phyloP scores from a whole-genome alignment of 2,888 invertebrate genomes.

The Schizaphis graminum region DNA sequence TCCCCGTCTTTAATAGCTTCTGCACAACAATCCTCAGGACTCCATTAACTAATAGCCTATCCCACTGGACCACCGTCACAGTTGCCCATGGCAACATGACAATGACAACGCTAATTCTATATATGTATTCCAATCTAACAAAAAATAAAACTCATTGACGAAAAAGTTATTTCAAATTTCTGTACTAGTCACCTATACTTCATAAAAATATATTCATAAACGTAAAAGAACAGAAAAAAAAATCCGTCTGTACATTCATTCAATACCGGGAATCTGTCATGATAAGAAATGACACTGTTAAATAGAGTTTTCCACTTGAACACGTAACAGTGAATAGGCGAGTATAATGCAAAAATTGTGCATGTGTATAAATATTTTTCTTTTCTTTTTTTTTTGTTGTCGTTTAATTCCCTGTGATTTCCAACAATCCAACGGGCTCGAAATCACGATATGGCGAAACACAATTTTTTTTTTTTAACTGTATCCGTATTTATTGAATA shows the following conservation, averaged over 20 bases:
- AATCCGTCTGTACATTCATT: neutral
- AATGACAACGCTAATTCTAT: conserved; percentile 42
- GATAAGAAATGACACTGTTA: conserved; percentile 26
- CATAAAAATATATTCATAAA: neutral
- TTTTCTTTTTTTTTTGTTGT: neutral
- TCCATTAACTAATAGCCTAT: conserved; percentile 64
- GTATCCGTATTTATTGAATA: neutral
- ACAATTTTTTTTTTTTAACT: neutral
- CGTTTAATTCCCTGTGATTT: neutral
- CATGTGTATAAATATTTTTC: neutral
- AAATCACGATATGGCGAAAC: neutral
- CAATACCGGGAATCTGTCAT: neutral
- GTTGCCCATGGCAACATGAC: conserved; percentile 58
- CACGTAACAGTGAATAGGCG: neutral
- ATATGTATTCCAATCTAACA: neutral
- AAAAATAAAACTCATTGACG: neutral
- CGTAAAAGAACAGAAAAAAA: neutral
- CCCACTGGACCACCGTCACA: conserved; percentile 26
- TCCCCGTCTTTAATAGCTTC: conserved; percentile 52
- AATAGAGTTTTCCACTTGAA: neutral
- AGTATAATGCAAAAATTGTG: neutral
- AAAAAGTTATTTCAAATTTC: neutral
- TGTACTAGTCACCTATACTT: neutral
- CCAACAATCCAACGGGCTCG: neutral
- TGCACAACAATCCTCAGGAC: conserved; percentile 31